phyloP scores from a whole-genome alignment of 2,113 vertebrate genomes.

The Atrichornis clamosus region DNA sequence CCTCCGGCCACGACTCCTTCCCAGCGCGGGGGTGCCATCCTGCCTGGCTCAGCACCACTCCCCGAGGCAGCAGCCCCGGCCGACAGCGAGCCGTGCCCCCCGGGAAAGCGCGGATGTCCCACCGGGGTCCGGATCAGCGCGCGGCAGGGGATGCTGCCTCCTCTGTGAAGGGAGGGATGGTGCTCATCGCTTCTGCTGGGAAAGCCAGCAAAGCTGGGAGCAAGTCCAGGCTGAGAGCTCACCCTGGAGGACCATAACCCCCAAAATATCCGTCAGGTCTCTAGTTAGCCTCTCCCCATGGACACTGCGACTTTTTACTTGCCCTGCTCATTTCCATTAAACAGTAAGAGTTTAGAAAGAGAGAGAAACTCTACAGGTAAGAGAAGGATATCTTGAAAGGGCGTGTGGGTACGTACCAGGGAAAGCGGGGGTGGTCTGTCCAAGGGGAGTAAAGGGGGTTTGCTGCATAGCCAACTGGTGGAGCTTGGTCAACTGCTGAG shows the following conservation, averaged over 20 bases:
- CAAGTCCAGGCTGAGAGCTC: background rate
- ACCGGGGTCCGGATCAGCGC: accelerated
- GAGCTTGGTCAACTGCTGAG: slow-evolving; percentile 99
- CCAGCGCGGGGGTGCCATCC: accelerated
- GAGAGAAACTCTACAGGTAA: slow-evolving; percentile 82
- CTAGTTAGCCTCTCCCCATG: background rate
- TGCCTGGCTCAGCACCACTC: background rate
- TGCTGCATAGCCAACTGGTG: slow-evolving; percentile 99
- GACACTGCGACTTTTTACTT: background rate
- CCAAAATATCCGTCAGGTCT: background rate
- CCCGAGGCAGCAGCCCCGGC: background rate
- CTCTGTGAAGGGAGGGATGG: background rate
- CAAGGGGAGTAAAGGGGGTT: slow-evolving; percentile 99
- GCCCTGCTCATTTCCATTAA: background rate
- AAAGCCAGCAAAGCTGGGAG: background rate
- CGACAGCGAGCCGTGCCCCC: accelerated
- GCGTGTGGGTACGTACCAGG: slow-evolving; percentile 98
- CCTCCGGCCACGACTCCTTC: background rate
- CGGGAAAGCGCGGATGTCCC: background rate
- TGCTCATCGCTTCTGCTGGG: background rate
- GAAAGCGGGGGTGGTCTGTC: slow-evolving; percentile 99
- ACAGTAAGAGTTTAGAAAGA: slow-evolving; percentile 64
- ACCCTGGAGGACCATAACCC: background rate
- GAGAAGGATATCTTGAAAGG: slow-evolving; percentile 86
- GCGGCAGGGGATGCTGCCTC: background rate